phyloP scores from a whole-genome alignment of 2,113 vertebrate species.

The Periophthalmus modestus region DNA sequence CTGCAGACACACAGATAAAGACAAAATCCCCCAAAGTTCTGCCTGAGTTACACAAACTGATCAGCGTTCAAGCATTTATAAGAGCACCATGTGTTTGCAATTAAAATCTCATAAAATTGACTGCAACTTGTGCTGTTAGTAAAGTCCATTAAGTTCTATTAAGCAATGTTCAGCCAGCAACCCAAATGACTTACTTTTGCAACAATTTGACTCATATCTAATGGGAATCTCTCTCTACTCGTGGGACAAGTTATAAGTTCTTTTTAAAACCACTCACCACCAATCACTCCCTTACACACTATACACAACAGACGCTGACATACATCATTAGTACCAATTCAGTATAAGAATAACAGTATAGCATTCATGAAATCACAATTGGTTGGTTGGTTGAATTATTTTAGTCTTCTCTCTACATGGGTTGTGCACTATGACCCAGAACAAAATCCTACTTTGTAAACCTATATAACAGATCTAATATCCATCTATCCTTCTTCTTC shows the following conservation, averaged over 20 bases:
- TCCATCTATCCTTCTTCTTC: too few species aligned
- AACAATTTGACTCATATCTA: slow-evolving; percentile 22
- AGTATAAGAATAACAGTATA: too few species aligned
- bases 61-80: slow-evolving; percentile 65
- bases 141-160: slow-evolving; percentile 47
- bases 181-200: slow-evolving; percentile 50
- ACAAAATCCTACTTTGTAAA: too few species aligned
- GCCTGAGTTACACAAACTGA: slow-evolving; percentile 23
- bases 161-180: slow-evolving; percentile 40
- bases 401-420: too few species aligned
- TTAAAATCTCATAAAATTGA: slow-evolving; percentile 66
- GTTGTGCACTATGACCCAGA: too few species aligned
- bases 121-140: slow-evolving; percentile 26
- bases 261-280: neutral
- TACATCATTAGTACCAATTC: too few species aligned
- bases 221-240: neutral
- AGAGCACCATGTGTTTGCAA: slow-evolving; percentile 59
- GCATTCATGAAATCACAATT: too few species aligned
- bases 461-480: too few species aligned
- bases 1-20: slow-evolving; percentile 21
- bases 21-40: slow-evolving; percentile 7
- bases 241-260: neutral
- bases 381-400: too few species aligned
- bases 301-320: too few species aligned
- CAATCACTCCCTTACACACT: too few species aligned